Percentiles rank a stretch among this genome's conserved stretches.
phyloP scores from a whole-genome alignment of 2,113 vertebrate species.

The Chlamydotis undulata region DNA sequence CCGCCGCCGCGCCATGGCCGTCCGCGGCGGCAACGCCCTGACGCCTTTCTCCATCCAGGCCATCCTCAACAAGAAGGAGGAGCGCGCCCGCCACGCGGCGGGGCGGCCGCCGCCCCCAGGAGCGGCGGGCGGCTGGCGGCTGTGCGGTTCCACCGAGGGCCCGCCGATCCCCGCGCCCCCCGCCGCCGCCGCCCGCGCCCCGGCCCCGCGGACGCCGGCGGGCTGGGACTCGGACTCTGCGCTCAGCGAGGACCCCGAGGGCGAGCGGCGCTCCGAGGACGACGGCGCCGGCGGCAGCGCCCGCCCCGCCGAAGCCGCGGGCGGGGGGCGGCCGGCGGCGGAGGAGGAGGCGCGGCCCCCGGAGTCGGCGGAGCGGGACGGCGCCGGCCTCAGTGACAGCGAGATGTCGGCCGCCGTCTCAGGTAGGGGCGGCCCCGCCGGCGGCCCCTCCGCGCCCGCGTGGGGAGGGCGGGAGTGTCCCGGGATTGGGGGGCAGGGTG shows the following conservation, averaged over 20 bases:
- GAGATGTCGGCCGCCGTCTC: slow-evolving; percentile 84
- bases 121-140: slow-evolving; percentile 85
- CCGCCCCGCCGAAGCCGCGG: slow-evolving; percentile 22
- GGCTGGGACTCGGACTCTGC: slow-evolving; percentile 85
- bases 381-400: slow-evolving; percentile 84
- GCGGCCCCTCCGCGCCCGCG: neutral
- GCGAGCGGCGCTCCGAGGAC: slow-evolving; percentile 65
- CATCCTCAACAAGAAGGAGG: slow-evolving; percentile 91
- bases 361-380: slow-evolving; percentile 65
- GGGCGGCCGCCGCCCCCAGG: slow-evolving; percentile 29
- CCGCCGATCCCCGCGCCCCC: neutral
- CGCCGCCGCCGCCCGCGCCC: slow-evolving; percentile 63
- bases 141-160: slow-evolving; percentile 79
- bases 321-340: neutral
- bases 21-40: slow-evolving; percentile 79
- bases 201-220: slow-evolving; percentile 53
- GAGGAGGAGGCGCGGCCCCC: slow-evolving; percentile 15
- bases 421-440: slow-evolving; percentile 71
- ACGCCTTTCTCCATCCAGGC: slow-evolving; percentile 95
- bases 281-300: slow-evolving; percentile 59
- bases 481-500: neutral
- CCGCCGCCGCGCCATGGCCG: slow-evolving; percentile 76
- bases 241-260: slow-evolving; percentile 82
- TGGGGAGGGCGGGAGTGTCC: neutral
- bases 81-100: slow-evolving; percentile 59